Evolutionary conservation across 2,797 vertebrate species (phyloP).

Genomic region (Fistularia tabacaria): DNA sequence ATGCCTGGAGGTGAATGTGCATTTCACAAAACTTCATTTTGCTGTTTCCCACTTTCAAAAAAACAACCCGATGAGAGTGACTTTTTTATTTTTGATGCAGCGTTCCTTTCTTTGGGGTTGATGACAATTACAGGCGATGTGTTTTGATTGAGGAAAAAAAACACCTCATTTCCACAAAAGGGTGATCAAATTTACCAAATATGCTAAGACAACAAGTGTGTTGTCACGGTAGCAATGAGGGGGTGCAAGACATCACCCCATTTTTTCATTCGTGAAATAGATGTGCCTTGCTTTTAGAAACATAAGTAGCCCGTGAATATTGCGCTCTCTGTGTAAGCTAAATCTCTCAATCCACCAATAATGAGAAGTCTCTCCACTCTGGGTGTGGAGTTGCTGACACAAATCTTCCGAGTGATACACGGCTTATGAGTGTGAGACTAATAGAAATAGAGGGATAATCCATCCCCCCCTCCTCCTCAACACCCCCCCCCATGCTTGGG

Average conservation of each 20-base stretch:
- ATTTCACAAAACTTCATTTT: slow-evolving; percentile 7
- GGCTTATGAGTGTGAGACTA: slow-evolving; percentile 72
- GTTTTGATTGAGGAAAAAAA: not conserved
- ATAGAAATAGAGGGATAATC: slow-evolving; percentile 73
- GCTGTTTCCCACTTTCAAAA: slow-evolving; percentile 5
- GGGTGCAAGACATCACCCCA: slow-evolving; percentile 22
- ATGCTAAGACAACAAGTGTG: too few relatives aligned
- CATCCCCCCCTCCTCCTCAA: too few relatives aligned
- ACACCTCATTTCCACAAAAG: too few relatives aligned
- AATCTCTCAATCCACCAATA: slow-evolving; percentile 64
- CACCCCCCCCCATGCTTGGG: slow-evolving; percentile 58
- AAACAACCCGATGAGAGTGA: slow-evolving; percentile 7
- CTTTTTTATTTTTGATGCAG: not conserved
- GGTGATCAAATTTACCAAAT: too few relatives aligned
- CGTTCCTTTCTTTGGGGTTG: not conserved
- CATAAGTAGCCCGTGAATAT: slow-evolving; percentile 32
- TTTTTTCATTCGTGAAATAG: slow-evolving; percentile 41
- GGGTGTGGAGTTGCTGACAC: slow-evolving; percentile 68
- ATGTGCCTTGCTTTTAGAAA: slow-evolving; percentile 34
- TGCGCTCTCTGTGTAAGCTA: slow-evolving; percentile 39
- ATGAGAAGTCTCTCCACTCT: slow-evolving; percentile 62
- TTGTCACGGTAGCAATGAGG: too few relatives aligned
- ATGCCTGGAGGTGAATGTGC: slow-evolving; percentile 20
- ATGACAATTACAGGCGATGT: not conserved
- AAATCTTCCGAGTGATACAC: slow-evolving; percentile 70